phyloP scores from a whole-genome alignment of 2,113 vertebrate genomes.

The Rhinopithecus roxellana region DNA sequence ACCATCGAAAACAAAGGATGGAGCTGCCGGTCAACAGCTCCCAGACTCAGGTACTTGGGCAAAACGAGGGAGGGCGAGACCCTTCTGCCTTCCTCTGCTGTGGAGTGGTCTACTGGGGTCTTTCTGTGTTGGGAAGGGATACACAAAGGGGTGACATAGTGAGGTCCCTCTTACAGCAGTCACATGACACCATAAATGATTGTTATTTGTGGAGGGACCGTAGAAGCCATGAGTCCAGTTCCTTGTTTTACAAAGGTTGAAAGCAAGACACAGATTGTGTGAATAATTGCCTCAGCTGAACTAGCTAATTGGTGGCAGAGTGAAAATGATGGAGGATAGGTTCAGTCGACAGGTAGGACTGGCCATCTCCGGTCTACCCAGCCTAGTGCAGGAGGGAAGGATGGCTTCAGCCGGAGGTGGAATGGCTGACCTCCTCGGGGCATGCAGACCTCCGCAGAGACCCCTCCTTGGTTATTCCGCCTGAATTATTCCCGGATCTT shows the following conservation, averaged over 20 bases:
- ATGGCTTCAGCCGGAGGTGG: neutral
- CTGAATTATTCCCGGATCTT: neutral
- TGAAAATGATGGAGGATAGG: neutral
- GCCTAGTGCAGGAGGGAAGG: neutral
- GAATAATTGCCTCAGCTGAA: neutral
- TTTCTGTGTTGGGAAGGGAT: neutral
- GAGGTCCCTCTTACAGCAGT: neutral
- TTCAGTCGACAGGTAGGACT: neutral
- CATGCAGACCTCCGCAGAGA: neutral
- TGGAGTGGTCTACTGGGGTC: neutral
- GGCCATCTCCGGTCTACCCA: fast-evolving
- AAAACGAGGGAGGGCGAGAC: neutral
- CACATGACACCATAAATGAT: neutral
- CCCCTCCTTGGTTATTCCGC: neutral
- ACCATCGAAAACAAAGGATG: neutral
- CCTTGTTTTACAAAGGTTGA: neutral
- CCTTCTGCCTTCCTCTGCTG: neutral
- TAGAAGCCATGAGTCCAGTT: neutral
- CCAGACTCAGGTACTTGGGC: neutral
- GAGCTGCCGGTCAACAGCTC: neutral
- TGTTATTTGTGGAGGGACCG: neutral
- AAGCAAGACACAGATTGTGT: neutral
- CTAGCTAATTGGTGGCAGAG: neutral
- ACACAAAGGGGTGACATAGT: neutral
- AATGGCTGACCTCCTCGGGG: neutral